phyloP scores from a whole-genome alignment of 2,888 invertebrate species.

The Latheticus oryzae region DNA sequence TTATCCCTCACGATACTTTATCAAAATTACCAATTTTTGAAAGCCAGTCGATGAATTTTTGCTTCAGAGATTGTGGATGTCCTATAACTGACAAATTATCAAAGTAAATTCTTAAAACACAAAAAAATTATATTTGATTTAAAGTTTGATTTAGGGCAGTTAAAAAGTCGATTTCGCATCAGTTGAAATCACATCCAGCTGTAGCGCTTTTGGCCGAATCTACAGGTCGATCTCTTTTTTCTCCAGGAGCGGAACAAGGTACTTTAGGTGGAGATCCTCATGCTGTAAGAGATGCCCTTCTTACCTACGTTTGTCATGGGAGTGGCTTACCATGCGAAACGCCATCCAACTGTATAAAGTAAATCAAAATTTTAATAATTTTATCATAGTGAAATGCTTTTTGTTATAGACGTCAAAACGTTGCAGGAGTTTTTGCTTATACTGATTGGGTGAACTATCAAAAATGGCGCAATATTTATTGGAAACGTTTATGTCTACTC shows the following conservation, averaged over 20 bases:
- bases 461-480: conserved; percentile 70
- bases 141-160: conserved; percentile 65
- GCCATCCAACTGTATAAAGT: conserved; percentile 64
- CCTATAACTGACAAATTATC: conserved; percentile 73
- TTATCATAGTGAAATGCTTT: no score
- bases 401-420: conserved; percentile 70
- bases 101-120: conserved; percentile 60
- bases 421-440: conserved; percentile 83
- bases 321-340: conserved; percentile 81
- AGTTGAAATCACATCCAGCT: conserved; percentile 80
- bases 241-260: conserved; percentile 71
- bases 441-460: conserved; percentile 82
- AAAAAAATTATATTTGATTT: neutral
- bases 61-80: conserved; percentile 88
- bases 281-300: conserved; percentile 81
- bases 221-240: conserved; percentile 74
- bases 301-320: conserved; percentile 89
- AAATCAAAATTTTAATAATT: no score
- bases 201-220: conserved; percentile 77
- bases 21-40: conserved; percentile 77
- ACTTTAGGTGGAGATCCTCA: conserved; percentile 74
- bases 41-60: conserved; percentile 85
- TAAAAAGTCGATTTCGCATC: conserved; percentile 72
- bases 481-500: conserved; percentile 76
- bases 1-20: conserved; percentile 76